Evolutionary conservation across 2,797 vertebrate genomes (phyloP).

Genomic region (Anguilla obscura): DNA sequence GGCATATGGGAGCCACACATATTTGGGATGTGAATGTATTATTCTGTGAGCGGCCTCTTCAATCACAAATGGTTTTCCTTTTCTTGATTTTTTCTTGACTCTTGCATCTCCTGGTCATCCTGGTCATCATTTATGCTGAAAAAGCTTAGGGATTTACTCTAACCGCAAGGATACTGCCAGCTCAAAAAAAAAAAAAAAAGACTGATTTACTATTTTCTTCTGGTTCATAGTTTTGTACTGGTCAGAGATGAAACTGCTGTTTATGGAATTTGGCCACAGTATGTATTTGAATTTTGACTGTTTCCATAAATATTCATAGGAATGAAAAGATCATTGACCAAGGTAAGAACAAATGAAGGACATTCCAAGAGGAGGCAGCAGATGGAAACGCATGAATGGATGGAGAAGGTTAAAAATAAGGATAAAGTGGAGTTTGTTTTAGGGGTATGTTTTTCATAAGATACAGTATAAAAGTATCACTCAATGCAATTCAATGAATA

Average conservation of each 20-base stretch:
- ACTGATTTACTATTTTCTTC: neutral
- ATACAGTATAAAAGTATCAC: neutral
- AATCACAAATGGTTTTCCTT: conserved; percentile 14
- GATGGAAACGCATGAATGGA: neutral
- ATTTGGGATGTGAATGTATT: conserved; percentile 2
- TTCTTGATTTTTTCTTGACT: neutral
- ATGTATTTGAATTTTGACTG: neutral
- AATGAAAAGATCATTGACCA: neutral
- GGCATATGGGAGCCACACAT: neutral
- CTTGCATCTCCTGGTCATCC: neutral
- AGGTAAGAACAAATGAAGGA: neutral
- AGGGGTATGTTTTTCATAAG: neutral
- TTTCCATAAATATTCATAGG: neutral
- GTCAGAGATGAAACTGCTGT: neutral
- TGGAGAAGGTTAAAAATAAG: neutral
- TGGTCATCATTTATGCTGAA: neutral
- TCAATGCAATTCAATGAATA: neutral
- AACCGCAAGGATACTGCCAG: conserved; percentile 42
- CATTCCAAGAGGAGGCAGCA: neutral
- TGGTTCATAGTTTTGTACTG: neutral
- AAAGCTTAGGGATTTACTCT: conserved; percentile 39
- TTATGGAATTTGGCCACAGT: neutral
- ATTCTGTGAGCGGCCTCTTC: neutral
- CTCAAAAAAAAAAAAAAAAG: neutral
- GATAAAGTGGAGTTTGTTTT: neutral